These are phyloP conservation scores for Serranus cabrilla DNA, from an alignment of 2,797 vertebrate genomes.

Conservation along the genomic window DNA sequence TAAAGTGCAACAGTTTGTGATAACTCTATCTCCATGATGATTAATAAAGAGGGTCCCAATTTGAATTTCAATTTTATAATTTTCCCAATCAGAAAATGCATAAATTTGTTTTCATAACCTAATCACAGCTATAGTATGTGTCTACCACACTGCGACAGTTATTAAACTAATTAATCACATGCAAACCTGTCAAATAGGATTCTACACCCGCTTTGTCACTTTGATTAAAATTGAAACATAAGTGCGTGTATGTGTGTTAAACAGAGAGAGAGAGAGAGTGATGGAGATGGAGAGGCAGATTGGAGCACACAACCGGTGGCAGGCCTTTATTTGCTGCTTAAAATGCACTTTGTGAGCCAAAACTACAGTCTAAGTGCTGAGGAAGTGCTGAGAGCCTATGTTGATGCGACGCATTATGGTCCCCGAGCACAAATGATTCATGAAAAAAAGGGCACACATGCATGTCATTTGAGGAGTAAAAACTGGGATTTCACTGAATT, in stretches of 20 bases:
- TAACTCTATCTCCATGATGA: conserved; percentile 40
- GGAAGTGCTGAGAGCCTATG: conserved; percentile 70
- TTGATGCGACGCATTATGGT: conserved; percentile 77
- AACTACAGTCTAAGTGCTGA: conserved; percentile 69
- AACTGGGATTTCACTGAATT: conserved; percentile 76
- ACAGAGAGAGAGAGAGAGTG: conserved; percentile 19
- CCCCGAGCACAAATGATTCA: conserved; percentile 81
- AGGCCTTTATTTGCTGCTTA: conserved; percentile 67
- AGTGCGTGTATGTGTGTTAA: conserved; percentile 34
- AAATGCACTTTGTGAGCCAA: conserved; percentile 75
- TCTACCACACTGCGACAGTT: conserved; percentile 70
- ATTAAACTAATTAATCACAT: conserved; percentile 86
- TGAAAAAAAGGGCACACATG: conserved; percentile 69
- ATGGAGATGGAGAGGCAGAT: conserved; percentile 17
- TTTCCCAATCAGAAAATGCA: conserved; percentile 80
- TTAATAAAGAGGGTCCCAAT: conserved; percentile 67
- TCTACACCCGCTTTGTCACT: conserved; percentile 71
- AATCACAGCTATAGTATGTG: conserved; percentile 73
- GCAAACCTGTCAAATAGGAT: conserved; percentile 79
- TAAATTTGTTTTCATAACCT: conserved; percentile 82
- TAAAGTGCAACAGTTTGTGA: conserved; percentile 36
- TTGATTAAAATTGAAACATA: conserved; percentile 77
- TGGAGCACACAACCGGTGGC: conserved; percentile 49
- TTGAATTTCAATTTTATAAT: conserved; percentile 74
- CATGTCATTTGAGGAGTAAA: conserved; percentile 73